Percentiles rank a stretch among this genome's conserved stretches.
Conservation (phyloP, 2,113 vertebrate species). For the Eptatretus burgeri region DNA sequence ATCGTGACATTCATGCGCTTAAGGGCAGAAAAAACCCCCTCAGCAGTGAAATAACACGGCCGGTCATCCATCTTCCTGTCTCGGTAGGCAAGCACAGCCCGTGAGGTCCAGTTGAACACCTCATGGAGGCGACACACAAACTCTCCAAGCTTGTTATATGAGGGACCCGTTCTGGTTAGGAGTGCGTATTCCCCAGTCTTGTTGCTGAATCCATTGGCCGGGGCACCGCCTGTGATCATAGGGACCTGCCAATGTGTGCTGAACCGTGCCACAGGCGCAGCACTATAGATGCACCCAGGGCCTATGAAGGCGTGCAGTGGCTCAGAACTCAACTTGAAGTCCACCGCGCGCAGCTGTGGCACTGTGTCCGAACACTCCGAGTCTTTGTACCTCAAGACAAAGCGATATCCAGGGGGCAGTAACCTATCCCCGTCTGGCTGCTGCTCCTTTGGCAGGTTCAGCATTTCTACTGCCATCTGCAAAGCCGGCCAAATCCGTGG, state of each 20-base stretch:
- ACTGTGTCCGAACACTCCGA: conserved; percentile 35
- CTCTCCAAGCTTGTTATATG: conserved; percentile 49
- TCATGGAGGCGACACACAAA: conserved; percentile 31
- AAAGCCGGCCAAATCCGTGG: conserved; percentile 48
- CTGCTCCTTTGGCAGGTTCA: conserved; percentile 15
- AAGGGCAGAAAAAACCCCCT: conserved; percentile 36
- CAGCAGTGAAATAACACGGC: conserved; percentile 40
- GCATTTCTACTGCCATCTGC: conserved; percentile 18
- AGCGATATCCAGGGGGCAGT: too few relatives aligned
- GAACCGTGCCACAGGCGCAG: conserved; percentile 43
- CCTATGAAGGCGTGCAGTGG: conserved; percentile 41
- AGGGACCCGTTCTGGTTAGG: conserved; percentile 48
- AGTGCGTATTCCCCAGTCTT: conserved; percentile 20
- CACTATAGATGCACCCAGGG: conserved; percentile 46
- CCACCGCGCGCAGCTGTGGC: conserved; percentile 43
- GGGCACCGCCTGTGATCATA: conserved; percentile 43
- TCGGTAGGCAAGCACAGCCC: conserved; percentile 35
- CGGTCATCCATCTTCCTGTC: conserved; percentile 31
- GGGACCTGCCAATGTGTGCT: conserved; percentile 52
- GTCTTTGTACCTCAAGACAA: too few relatives aligned
- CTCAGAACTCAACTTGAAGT: conserved; percentile 28
- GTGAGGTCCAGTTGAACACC: conserved; percentile 35
- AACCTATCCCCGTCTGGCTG: too few relatives aligned
- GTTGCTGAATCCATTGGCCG: conserved; percentile 31
- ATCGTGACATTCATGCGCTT: conserved; percentile 10